These are phyloP conservation scores for Amphipyra tragopoginis DNA, from an alignment of 2,888 invertebrate species.

Conservation along the genomic window DNA sequence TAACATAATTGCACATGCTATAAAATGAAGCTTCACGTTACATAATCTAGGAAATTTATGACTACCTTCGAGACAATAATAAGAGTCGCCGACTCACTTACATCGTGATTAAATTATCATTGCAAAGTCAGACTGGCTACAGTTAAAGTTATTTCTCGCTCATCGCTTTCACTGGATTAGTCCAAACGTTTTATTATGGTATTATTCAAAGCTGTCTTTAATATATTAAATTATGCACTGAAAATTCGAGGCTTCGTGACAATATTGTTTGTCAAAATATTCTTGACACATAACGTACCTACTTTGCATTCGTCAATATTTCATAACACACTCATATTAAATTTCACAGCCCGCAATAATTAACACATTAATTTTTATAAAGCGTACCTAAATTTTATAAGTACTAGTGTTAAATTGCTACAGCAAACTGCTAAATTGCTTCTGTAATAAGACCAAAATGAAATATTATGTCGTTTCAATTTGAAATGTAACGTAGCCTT, in stretches of 20 bases:
- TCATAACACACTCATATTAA: conserved; percentile 5
- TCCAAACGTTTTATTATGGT: conserved; percentile 68
- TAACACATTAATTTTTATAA: not conserved
- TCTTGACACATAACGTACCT: conserved; percentile 13
- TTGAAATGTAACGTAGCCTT: conserved; percentile 63
- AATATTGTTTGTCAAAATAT: conserved; percentile 27
- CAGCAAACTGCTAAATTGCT: conserved; percentile 46
- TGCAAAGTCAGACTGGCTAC: conserved; percentile 80
- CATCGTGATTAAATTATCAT: conserved; percentile 87
- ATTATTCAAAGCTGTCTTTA: conserved; percentile 61
- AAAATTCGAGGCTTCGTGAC: conserved; percentile 20
- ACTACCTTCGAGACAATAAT: conserved; percentile 76
- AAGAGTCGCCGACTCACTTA: conserved; percentile 77
- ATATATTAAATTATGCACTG: conserved; percentile 47
- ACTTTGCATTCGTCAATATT: not conserved
- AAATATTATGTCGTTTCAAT: conserved; percentile 64
- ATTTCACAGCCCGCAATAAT: not conserved
- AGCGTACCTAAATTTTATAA: conserved; percentile 11
- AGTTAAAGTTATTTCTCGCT: conserved; percentile 70
- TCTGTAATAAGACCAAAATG: conserved; percentile 57
- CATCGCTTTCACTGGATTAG: conserved; percentile 70
- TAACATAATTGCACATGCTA: conserved; percentile 60
- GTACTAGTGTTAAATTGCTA: conserved; percentile 39
- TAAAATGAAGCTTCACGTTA: conserved; percentile 70
- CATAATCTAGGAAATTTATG: conserved; percentile 74